Percentiles rank a stretch among this genome's conserved stretches.
phyloP scores from a whole-genome alignment of 2,888 invertebrate genomes.

The Drosophila pseudotalamancana region DNA sequence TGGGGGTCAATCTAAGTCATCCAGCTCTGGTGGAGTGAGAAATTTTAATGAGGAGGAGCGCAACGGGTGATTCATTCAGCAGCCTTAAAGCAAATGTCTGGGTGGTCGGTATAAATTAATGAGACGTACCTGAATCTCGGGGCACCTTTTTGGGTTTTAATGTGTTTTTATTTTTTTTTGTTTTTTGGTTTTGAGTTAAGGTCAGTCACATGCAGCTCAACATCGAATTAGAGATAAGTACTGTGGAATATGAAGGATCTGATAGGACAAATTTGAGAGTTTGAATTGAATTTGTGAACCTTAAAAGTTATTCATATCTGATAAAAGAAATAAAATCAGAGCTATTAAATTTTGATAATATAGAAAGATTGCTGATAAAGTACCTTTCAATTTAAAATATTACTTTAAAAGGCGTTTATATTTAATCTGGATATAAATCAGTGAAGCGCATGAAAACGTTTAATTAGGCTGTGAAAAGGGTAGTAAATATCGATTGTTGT shows the following conservation, averaged over 20 bases:
- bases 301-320: background rate
- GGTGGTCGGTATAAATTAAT: conserved; percentile 12
- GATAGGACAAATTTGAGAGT: background rate
- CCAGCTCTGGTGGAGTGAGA: background rate
- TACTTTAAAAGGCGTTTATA: background rate
- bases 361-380: no score
- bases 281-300: background rate
- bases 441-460: background rate
- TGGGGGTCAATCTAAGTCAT: conserved; percentile 1
- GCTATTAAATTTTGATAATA: no score
- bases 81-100: background rate
- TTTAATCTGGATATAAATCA: conserved; percentile 22
- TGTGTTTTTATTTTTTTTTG: conserved; percentile 3
- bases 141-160: conserved; percentile 14
- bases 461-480: conserved; percentile 13
- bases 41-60: background rate
- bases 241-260: no score
- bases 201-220: conserved; percentile 31
- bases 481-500: conserved; percentile 6
- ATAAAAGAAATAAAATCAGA: no score
- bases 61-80: background rate
- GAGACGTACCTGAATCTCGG: background rate
- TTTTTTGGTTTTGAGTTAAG: conserved; percentile 16
- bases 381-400: no score
- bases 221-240: background rate